Conservation (phyloP, 1,140 invertebrate genomes). For the Macrobrachium nipponense region DNA sequence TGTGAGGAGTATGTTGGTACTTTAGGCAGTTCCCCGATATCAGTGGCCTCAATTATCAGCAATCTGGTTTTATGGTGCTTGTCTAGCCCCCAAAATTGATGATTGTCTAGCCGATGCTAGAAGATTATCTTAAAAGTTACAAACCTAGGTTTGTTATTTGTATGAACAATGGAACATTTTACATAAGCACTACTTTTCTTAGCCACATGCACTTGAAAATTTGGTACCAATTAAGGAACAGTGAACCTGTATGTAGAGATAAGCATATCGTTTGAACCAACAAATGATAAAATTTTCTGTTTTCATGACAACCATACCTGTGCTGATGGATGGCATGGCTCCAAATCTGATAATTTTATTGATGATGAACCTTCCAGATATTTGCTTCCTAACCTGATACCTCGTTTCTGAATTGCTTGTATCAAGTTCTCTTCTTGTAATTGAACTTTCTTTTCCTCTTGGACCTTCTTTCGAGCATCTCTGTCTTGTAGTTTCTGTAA, state of each 20-base stretch:
- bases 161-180: too few species aligned
- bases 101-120: too few species aligned
- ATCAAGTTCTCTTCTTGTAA: slow-evolving; percentile 74
- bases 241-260: background rate
- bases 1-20: too few species aligned
- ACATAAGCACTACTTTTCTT: too few species aligned
- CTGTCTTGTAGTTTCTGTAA: slow-evolving; percentile 68
- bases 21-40: too few species aligned
- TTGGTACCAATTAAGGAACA: background rate
- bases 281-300: background rate
- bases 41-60: too few species aligned
- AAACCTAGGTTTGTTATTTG: too few species aligned
- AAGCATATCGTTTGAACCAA: background rate
- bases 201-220: too few species aligned
- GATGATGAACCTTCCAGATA: slow-evolving; percentile 18
- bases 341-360: slow-evolving; percentile 70
- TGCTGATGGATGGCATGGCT: slow-evolving; percentile 76
- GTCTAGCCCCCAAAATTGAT: too few species aligned
- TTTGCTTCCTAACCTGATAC: slow-evolving; percentile 69
- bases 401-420: slow-evolving; percentile 71
- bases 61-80: too few species aligned
- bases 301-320: slow-evolving; percentile 63
- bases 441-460: slow-evolving; percentile 71
- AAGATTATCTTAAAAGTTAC: too few species aligned
- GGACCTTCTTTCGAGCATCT: slow-evolving; percentile 67